phyloP scores from a whole-genome alignment of 2,797 vertebrate species.

The Megaceryle alcyon region DNA sequence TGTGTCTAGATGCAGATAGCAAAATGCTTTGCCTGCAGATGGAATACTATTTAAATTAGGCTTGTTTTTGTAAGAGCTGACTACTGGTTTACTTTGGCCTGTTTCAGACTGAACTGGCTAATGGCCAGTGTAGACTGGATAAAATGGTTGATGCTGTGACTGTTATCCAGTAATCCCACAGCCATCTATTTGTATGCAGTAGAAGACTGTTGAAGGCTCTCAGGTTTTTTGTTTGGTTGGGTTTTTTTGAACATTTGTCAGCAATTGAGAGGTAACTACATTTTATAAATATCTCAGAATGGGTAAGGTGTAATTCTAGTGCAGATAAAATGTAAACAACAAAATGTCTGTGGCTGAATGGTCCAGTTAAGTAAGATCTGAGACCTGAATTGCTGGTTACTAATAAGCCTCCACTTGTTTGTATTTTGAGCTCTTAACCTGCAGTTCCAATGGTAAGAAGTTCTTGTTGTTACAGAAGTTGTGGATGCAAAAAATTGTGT shows the following conservation, averaged over 20 bases:
- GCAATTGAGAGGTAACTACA: neutral
- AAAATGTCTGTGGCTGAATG: neutral
- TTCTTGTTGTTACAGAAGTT: neutral
- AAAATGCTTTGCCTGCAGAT: neutral
- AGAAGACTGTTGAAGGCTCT: neutral
- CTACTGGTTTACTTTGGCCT: conserved; percentile 23
- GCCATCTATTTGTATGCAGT: neutral
- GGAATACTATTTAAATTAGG: neutral
- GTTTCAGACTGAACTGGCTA: conserved; percentile 9
- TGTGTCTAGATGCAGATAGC: neutral
- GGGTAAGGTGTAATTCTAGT: neutral
- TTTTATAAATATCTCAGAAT: neutral
- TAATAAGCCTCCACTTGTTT: neutral
- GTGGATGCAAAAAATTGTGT: neutral
- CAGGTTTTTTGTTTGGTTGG: neutral
- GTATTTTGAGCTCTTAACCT: neutral
- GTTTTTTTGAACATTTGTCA: neutral
- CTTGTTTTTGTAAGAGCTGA: neutral
- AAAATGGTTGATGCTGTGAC: conserved; percentile 18
- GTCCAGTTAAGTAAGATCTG: neutral
- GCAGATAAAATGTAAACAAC: neutral
- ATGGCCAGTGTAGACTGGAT: neutral
- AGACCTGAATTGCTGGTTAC: neutral
- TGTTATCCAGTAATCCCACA: neutral
- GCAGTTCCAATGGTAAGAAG: neutral